Conservation (phyloP, 2,797 vertebrate genomes). For the Diceros bicornis region DNA sequence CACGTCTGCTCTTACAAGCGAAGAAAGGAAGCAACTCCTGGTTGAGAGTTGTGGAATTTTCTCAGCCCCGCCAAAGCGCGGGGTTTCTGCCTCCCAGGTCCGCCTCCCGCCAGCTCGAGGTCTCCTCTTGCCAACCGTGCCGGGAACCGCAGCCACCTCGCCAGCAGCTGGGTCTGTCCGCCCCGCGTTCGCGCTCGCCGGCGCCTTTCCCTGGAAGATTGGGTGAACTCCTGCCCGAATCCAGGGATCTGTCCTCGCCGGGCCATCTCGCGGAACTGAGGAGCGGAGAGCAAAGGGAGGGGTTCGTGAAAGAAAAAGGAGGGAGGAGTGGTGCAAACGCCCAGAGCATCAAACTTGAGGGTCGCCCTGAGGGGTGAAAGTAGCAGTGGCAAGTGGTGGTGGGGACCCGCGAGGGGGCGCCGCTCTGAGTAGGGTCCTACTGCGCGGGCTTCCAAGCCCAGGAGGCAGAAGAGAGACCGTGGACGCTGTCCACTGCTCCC, state of each 20-base stretch:
- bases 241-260: neutral
- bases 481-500: neutral
- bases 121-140: fast-evolving
- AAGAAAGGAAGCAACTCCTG: neutral
- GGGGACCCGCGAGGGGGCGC: neutral
- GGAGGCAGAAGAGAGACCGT: neutral
- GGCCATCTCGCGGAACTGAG: neutral
- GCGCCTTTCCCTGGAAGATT: neutral
- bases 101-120: fast-evolving
- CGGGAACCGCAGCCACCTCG: neutral
- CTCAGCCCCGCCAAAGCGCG: too few species aligned
- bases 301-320: neutral
- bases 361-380: neutral
- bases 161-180: neutral
- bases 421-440: neutral
- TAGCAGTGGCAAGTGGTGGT: neutral
- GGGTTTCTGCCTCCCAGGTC: neutral
- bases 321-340: neutral
- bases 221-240: neutral
- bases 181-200: neutral
- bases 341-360: neutral
- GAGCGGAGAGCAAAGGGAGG: neutral
- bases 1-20: neutral
- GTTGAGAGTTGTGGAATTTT: neutral
- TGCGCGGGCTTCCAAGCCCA: fast-evolving